Conservation (phyloP, 2,888 invertebrate genomes). For the Leptopterna dolabrata region DNA sequence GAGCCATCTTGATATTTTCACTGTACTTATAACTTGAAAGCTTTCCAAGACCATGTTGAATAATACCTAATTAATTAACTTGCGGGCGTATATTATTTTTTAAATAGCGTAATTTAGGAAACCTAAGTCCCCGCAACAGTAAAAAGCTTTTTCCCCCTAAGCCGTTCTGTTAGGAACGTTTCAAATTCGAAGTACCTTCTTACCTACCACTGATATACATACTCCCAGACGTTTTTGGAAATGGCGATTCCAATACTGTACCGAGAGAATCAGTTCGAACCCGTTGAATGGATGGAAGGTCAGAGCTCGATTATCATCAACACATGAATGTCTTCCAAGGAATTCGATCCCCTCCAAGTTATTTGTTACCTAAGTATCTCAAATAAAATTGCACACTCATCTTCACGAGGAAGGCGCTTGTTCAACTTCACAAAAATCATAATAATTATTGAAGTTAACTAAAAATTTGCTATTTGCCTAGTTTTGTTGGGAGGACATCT, state of each 20-base stretch:
- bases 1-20: neutral
- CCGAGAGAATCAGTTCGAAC: neutral
- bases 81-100: neutral
- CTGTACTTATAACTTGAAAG: neutral
- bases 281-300: neutral
- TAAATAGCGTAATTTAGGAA: neutral
- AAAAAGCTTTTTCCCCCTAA: neutral
- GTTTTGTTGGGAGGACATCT: too few species aligned
- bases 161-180: neutral
- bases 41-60: neutral
- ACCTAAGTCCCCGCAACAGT: neutral
- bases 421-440: neutral
- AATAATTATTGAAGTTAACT: too few species aligned
- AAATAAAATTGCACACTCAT: neutral
- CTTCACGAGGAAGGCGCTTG: neutral
- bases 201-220: neutral
- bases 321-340: neutral
- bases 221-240: neutral
- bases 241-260: neutral
- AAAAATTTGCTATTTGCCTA: too few species aligned
- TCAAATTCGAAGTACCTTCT: neutral
- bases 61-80: neutral
- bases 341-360: neutral
- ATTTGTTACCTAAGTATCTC: neutral
- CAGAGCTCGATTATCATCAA: neutral